Conservation (phyloP, 1,140 invertebrate genomes). For the Aphaenogaster rudis region DNA sequence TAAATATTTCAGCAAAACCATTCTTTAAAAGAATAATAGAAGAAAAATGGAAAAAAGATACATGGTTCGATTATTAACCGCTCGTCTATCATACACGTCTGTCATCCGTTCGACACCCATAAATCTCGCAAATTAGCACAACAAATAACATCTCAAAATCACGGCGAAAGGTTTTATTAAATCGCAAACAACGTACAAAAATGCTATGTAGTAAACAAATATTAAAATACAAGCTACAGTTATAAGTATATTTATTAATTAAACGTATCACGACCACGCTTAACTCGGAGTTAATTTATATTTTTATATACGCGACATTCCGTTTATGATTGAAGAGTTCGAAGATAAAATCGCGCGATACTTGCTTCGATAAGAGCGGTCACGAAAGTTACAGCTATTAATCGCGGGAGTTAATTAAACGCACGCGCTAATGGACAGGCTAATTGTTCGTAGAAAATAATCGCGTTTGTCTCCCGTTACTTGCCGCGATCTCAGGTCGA, state of each 20-base stretch:
- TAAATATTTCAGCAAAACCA: too few species aligned
- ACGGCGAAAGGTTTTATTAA: neutral
- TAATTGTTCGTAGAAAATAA: constrained; percentile 19
- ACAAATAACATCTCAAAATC: neutral
- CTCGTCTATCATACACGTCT: neutral
- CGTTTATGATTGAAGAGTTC: neutral
- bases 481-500: neutral
- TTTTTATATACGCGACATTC: neutral
- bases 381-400: neutral
- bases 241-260: neutral
- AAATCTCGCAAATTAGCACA: neutral
- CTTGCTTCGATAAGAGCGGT: neutral
- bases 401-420: neutral
- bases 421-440: neutral
- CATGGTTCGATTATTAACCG: neutral
- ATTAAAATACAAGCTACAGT: neutral
- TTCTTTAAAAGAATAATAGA: neutral
- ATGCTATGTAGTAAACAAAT: neutral
- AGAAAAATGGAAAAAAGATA: neutral
- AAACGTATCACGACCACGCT: neutral
- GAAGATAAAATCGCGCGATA: neutral
- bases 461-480: neutral
- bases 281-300: neutral
- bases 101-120: neutral
- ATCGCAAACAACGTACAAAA: neutral